Percentiles rank a stretch among this genome's conserved stretches.
Conservation (phyloP, 2,113 vertebrate genomes). For the Sphaerodactylus townsendi region DNA sequence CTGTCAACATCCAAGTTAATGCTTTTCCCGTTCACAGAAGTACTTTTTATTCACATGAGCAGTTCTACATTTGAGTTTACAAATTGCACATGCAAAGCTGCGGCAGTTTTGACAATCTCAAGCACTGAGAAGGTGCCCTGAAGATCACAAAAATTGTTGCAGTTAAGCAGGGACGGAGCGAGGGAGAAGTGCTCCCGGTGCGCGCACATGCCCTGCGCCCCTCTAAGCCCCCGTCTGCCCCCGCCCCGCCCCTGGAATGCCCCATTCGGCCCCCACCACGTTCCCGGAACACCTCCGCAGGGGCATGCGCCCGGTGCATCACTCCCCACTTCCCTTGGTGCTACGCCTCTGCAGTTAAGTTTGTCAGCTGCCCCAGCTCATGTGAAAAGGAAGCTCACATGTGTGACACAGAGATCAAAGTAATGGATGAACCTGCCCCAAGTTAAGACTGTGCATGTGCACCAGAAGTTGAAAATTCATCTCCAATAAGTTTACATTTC, state of each 20-base stretch:
- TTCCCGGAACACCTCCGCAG: no score
- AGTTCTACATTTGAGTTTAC: not conserved
- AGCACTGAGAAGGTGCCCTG: not conserved
- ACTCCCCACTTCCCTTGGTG: no score
- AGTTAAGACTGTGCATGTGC: slow-evolving; percentile 29
- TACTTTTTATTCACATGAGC: not conserved
- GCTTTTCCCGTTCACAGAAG: not conserved
- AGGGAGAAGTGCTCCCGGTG: no score
- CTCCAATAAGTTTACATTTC: slow-evolving; percentile 41
- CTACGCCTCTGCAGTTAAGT: not conserved
- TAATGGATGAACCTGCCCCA: not conserved
- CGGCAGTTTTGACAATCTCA: not conserved
- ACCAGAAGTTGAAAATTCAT: not conserved
- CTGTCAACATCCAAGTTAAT: not conserved
- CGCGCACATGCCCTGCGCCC: no score
- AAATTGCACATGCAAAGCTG: no score
- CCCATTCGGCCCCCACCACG: no score
- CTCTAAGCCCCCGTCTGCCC: no score
- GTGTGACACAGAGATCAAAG: not conserved
- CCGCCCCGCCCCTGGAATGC: no score
- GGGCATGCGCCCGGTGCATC: no score
- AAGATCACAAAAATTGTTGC: not conserved
- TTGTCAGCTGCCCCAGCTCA: not conserved
- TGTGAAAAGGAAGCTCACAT: not conserved
- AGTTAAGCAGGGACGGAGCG: no score